Conservation (phyloP, 35 echinoderm and acorn worm species). For the Heliocidaris erythrogramma region DNA sequence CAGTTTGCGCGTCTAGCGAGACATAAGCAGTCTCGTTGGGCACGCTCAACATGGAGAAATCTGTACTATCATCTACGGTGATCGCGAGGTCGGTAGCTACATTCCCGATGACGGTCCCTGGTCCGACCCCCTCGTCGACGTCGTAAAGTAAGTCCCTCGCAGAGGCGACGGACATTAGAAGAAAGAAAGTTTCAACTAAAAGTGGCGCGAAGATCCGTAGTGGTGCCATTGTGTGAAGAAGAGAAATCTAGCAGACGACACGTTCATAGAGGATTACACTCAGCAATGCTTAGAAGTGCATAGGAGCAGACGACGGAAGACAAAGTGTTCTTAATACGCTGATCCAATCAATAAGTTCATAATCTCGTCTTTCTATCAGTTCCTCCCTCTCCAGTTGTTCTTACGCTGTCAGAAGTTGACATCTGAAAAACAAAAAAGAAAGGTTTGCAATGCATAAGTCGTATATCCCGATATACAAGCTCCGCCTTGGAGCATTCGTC, state of each 20-base stretch:
- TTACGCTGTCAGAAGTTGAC: not conserved
- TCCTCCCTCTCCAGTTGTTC: not conserved
- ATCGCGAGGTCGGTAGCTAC: slow-evolving; percentile 24
- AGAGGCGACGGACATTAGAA: not conserved
- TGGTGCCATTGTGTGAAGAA: not conserved
- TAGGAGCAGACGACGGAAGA: not conserved
- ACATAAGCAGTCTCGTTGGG: slow-evolving; percentile 36
- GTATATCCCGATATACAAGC: too few relatives aligned
- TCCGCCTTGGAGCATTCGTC: too few relatives aligned
- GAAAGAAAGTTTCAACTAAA: not conserved
- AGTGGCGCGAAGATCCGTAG: not conserved
- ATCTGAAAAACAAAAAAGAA: not conserved
- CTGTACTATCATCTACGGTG: not conserved
- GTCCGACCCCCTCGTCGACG: slow-evolving; percentile 2
- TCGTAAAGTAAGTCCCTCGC: not conserved
- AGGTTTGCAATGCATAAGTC: not conserved
- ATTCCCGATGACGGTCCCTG: slow-evolving; percentile 19
- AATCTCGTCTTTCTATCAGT: not conserved
- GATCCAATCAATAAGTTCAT: not conserved
- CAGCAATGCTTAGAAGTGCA: not conserved
- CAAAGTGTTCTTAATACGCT: not conserved
- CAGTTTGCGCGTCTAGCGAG: slow-evolving; percentile 29
- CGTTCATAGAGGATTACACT: not conserved
- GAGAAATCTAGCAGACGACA: not conserved
- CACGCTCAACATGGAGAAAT: not conserved